Conservation (phyloP, 1,140 invertebrate genomes). For the Antheraea mylitta region DNA sequence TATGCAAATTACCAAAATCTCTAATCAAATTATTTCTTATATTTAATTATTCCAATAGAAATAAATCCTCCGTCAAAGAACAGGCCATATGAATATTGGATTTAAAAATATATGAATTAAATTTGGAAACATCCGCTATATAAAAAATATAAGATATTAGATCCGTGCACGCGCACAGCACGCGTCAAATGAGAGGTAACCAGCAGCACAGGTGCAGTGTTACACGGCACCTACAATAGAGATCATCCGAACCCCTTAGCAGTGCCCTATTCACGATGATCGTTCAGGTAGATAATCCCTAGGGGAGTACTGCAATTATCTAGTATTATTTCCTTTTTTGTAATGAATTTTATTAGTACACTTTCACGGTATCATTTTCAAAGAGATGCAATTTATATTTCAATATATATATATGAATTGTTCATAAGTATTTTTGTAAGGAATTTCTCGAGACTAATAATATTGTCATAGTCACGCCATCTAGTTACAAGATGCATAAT, state of each 20-base stretch:
- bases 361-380: slow-evolving; percentile 11
- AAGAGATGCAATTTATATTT: background rate
- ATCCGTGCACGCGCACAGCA: slow-evolving; percentile 27
- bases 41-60: too few species aligned
- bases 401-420: background rate
- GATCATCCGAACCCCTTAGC: slow-evolving; percentile 33
- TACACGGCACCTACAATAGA: slow-evolving; percentile 39
- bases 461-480: too few species aligned
- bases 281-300: slow-evolving; percentile 70
- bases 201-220: slow-evolving; percentile 51
- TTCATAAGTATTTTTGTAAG: background rate
- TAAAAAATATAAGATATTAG: background rate
- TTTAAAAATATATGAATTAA: background rate
- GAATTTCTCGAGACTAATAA: too few species aligned
- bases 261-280: slow-evolving; percentile 39
- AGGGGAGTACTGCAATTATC: slow-evolving; percentile 60
- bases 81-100: too few species aligned
- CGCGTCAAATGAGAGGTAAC: slow-evolving; percentile 64
- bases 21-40: too few species aligned
- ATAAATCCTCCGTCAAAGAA: too few species aligned
- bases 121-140: background rate
- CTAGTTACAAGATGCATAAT: too few species aligned
- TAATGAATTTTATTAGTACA: slow-evolving; percentile 18
- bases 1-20: too few species aligned
- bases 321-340: slow-evolving; percentile 44